Percentiles rank a stretch among this genome's conserved stretches.
These are phyloP conservation scores for Asteroscopus sphinx DNA, from an alignment of 2,888 invertebrate species.

Conservation along the genomic window DNA sequence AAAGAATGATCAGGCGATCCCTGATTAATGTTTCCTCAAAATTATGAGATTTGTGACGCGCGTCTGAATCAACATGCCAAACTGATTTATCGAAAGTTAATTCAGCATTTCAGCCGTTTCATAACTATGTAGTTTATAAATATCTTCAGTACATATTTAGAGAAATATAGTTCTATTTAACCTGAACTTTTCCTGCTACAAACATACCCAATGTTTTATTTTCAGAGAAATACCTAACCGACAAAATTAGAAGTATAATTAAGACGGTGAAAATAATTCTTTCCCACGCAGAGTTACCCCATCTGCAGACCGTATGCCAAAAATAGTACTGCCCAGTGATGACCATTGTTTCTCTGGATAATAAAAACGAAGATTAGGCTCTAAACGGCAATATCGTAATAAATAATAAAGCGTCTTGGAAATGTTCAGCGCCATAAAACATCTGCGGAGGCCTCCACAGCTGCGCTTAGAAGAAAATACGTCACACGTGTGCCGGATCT, in stretches of 20 bases:
- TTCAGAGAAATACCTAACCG: slow-evolving; percentile 3
- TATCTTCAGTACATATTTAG: background rate
- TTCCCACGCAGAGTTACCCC: slow-evolving; percentile 81
- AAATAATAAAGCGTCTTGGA: slow-evolving; percentile 88
- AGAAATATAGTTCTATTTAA: background rate
- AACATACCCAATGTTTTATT: slow-evolving; percentile 11
- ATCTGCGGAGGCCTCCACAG: slow-evolving; percentile 86
- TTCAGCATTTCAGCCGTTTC: background rate
- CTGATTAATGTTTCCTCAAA: slow-evolving; percentile 22
- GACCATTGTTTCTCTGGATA: slow-evolving; percentile 87
- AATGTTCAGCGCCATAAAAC: slow-evolving; percentile 88
- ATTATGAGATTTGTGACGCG: slow-evolving; percentile 11
- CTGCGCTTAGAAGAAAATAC: slow-evolving; percentile 86
- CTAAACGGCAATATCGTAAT: slow-evolving; percentile 88
- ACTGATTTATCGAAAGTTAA: slow-evolving; percentile 6
- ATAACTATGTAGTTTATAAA: background rate
- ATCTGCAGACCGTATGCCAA: slow-evolving; percentile 85
- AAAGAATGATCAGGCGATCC: slow-evolving; percentile 2
- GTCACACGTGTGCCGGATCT: slow-evolving; percentile 84
- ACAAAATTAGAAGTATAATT: slow-evolving; percentile 44
- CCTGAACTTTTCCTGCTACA: background rate
- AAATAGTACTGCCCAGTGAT: slow-evolving; percentile 80
- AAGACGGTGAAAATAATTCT: slow-evolving; percentile 62
- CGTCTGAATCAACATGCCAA: slow-evolving; percentile 10
- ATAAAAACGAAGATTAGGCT: slow-evolving; percentile 88